phyloP scores from a whole-genome alignment of 1,140 invertebrate genomes.

The Neodiprion lecontei region DNA sequence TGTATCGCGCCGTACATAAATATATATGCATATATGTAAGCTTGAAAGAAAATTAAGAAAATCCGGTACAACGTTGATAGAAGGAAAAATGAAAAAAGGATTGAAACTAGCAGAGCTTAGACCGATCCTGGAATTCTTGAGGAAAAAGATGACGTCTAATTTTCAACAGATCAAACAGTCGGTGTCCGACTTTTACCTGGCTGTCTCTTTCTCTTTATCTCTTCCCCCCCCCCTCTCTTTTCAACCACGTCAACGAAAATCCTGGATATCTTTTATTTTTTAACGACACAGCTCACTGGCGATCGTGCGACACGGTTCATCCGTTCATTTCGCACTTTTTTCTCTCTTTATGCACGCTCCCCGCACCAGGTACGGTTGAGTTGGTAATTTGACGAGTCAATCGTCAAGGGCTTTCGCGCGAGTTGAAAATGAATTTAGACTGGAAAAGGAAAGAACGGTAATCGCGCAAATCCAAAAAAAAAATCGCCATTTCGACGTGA shows the following conservation, averaged over 20 bases:
- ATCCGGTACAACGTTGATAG: no score
- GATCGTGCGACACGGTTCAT: slow-evolving; percentile 7
- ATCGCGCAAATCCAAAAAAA: no score
- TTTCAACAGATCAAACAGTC: slow-evolving; percentile 3
- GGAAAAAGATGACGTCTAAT: slow-evolving; percentile 5
- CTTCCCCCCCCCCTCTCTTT: not conserved
- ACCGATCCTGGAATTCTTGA: not conserved
- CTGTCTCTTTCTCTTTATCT: no score
- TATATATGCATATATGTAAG: no score
- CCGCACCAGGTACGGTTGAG: not conserved
- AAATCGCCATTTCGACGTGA: no score
- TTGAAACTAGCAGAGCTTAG: not conserved
- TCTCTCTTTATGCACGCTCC: not conserved
- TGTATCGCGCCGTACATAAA: no score
- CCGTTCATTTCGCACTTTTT: slow-evolving; percentile 3
- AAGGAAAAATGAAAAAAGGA: no score
- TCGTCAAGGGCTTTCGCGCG: not conserved
- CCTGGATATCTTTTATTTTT: slow-evolving; percentile 4
- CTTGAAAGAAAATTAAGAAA: no score
- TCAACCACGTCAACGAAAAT: not conserved
- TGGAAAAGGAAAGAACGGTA: not conserved
- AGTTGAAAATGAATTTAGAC: not conserved
- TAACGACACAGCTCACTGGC: not conserved
- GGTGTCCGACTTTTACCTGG: no score
- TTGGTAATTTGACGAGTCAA: not conserved